Base-by-base conservation (phyloP, 2,113 vertebrate species). In the Edolisoma coerulescens region DNA sequence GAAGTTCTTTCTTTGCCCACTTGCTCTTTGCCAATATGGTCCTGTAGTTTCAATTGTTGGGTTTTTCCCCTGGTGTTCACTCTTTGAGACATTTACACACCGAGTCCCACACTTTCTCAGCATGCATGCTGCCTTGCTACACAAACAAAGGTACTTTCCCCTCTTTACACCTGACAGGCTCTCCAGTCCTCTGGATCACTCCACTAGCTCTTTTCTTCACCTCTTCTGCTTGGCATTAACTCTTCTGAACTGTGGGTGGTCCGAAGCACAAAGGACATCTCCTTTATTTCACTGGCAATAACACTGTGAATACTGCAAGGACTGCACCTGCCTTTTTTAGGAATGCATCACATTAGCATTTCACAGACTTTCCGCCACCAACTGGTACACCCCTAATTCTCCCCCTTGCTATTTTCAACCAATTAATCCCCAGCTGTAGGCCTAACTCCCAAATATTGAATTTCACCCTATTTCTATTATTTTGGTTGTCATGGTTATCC, bases 361-460 rank as follows among this genome's bases (percentile, higher is more conserved):
- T 89, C 87, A 92, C 70, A 97, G 81, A 60, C 78, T 71, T 94
- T 87, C 77, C 71, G 70, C 41, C 90, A 82, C 53, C 27, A 78
- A n/a, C 33, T 37, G 60, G 64, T 75, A 75, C 3, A 9, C 56
- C 52, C 52, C 44, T 60, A 93, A 54, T 39, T 30, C 30, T 59
- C 30, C 64, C 52, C 52, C 83, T 89, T 75, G 59, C 64, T 87
- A 30, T 67, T 93, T 84, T 92, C 33, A 91, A 64, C 27, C 77
- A 84, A 64, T 68, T 75, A 91, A 76, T 84, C 39, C 61, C 44
- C 49, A 82, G 65, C 52, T 74, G 60, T 39, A 84, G 3, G 15
- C 24, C 42, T 84, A 42, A 41, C 33, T 81, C 49, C 33, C 61
- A 26, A 94, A 69, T 52, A 63, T 0, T 41, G 65, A 74, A 64